Evolutionary conservation across 2,113 vertebrate genomes (phyloP), one percentile per base, ranked within the genome.

Genomic region (Cavia porcellus): DNA sequence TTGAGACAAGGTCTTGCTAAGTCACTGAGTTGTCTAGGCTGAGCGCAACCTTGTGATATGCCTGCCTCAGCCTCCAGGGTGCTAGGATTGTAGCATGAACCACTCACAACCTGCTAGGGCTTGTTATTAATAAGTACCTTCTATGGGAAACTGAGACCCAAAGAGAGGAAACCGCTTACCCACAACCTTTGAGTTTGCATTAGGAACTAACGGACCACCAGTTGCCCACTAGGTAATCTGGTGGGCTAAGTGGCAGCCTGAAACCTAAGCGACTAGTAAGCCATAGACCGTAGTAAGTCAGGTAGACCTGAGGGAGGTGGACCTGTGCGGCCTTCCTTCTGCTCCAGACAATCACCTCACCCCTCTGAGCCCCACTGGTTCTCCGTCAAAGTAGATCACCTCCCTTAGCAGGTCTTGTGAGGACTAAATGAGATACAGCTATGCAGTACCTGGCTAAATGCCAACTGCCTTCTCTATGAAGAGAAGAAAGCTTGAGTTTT

Each of bases 401-500:
- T 83, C 74, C 77, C 45, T 91, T 81, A 30, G 52, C 59, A 68
- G 57, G 64, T 57, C 50, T 52, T 84, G 50, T 80, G 90, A 93
- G 55, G 50, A 74, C n/a, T 82, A 70, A 90, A 28, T 93, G 94
- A 96, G 45, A 74, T 96, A 66, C n/a, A 79, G 42, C 94, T 92
- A 88, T 52, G 66, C 74, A 55, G 64, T 5, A 22, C 30, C 75
- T 93, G 50, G 84, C 68, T 50, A 84, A 47, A 61, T 89, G 70
- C 50, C 81, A 24, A 4, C 70, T 93, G 95, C 92, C 70, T 90
- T 92, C 88, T 81, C 70, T 38, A 4, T 10, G 38, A 86, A 90
- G 88, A 66, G 66, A 80, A 96, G 88, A 85, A 94, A 95, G 85
- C 85, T 94, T 68, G 90, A 72, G 62, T 88, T 96, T 93, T 95